Evolutionary conservation across 2,888 invertebrate species (phyloP).

Genomic region (Adelognathus sp.): DNA sequence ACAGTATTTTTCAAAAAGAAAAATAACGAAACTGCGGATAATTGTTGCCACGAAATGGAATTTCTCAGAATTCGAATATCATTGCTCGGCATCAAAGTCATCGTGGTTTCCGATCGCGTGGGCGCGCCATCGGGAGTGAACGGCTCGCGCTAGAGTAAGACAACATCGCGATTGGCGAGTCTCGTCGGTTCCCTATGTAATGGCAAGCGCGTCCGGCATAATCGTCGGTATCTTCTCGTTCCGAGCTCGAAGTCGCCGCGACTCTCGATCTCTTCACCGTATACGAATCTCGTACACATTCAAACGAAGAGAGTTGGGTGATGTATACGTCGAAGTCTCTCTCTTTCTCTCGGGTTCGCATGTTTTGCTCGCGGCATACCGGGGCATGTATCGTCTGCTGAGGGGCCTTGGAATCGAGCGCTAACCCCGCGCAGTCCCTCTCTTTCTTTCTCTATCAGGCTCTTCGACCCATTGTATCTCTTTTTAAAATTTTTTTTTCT

Average conservation of each 20-base stretch:
- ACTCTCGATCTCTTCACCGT: slow-evolving; percentile 37
- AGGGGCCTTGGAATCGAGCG: slow-evolving; percentile 67
- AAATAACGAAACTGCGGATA: neutral
- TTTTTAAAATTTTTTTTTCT: slow-evolving; percentile 46
- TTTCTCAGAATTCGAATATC: neutral
- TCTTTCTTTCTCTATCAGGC: neutral
- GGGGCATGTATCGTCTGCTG: slow-evolving; percentile 41
- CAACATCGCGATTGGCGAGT: slow-evolving; percentile 28
- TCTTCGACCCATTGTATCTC: slow-evolving; percentile 57
- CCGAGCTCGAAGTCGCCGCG: neutral
- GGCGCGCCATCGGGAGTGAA: neutral
- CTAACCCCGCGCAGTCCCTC: slow-evolving; percentile 61
- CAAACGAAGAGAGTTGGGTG: slow-evolving; percentile 41
- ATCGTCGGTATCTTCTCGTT: slow-evolving; percentile 31
- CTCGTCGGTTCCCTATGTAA: slow-evolving; percentile 21
- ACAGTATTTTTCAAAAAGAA: too few species aligned
- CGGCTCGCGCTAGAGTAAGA: slow-evolving; percentile 3
- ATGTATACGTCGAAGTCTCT: slow-evolving; percentile 30
- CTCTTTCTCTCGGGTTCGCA: slow-evolving; percentile 19
- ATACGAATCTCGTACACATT: slow-evolving; percentile 49
- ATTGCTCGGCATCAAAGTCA: neutral
- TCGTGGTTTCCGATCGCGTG: neutral
- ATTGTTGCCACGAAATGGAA: neutral
- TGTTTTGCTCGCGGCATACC: slow-evolving; percentile 32
- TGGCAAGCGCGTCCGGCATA: slow-evolving; percentile 50